Evolutionary conservation across 2,888 invertebrate species (phyloP), one percentile per base, ranked within the genome.

Genomic region (Prenolepis imparis): DNA sequence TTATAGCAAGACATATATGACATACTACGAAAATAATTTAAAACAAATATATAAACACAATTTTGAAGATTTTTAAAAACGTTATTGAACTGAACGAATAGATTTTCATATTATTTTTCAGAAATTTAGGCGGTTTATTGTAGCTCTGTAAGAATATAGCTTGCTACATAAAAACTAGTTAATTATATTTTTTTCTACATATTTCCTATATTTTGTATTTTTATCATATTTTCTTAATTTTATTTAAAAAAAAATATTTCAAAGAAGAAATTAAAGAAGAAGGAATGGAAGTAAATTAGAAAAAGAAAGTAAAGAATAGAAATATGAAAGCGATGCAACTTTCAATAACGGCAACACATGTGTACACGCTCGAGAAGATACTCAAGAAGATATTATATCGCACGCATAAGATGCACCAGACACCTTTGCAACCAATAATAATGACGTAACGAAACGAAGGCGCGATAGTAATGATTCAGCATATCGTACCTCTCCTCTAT

Each of bases 381-480:
- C 68, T 68, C 11, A 12, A 24, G 5, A 36, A 44, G 59, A 24
- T 32, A 41, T 77, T 24, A 70, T 52, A n/a, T 59, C 59, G 32
- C 41, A 39, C 15, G 12, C 12, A 21, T 52, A 70, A 32, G 57
- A 32, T 78, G 5, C 36, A 78, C 5, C 59, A 59, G 78, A 80
- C 36, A 59, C 21, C 73, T 32, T 78, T 59, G 68, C 21, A 21
- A 9, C 12, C 72, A 59, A 59, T 59, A 59, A 64, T 80, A 21
- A 18, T 78, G 78, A 70, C 70, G 21, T 70, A 80, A 80, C 72
- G 36, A 72, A 72, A 72, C 57, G 70, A 70, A 57, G 72, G 18
- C 12, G 72, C 41, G 55, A 77, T 66, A 77, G 24, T 70, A 78
- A 80, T 80, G 72, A 80, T 70, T 80, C 78, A 80, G 78, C 72